These are phyloP conservation scores for Asarcornis scutulata DNA, from an alignment of 2,113 vertebrate species.

Conservation along the genomic window DNA sequence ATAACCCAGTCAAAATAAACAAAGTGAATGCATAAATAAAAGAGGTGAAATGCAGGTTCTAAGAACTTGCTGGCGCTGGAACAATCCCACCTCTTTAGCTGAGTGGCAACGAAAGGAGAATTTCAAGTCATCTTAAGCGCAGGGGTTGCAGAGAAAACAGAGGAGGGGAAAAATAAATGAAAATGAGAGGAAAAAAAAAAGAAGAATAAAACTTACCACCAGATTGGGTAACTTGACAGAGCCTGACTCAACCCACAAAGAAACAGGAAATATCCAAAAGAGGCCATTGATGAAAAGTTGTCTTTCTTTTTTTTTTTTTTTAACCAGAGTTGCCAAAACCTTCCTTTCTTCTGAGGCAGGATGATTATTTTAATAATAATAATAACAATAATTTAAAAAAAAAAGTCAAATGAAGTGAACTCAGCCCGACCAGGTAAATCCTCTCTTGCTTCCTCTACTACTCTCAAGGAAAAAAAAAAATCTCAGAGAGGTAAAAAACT, in stretches of 20 bases:
- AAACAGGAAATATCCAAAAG: constrained; percentile 88
- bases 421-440: constrained; percentile 47
- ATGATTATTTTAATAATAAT: constrained; percentile 46
- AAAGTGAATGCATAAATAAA: constrained; percentile 65
- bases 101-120: constrained; percentile 65
- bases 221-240: constrained; percentile 91
- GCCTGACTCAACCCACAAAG: constrained; percentile 84
- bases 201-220: constrained; percentile 86
- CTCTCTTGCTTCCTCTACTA: constrained; percentile 68
- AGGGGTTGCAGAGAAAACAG: constrained; percentile 47
- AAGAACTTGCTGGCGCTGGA: constrained; percentile 67
- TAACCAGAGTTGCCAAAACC: constrained; percentile 37
- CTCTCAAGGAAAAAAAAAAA: constrained; percentile 66
- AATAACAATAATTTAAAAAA: constrained; percentile 24
- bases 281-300: constrained; percentile 83
- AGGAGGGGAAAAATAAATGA: constrained; percentile 31
- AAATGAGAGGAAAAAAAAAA: constrained; percentile 17
- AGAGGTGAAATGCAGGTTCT: constrained; percentile 61
- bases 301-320: constrained; percentile 31
- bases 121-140: constrained; percentile 50
- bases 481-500: constrained; percentile 60
- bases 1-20: constrained; percentile 72
- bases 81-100: constrained; percentile 67
- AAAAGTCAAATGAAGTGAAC: constrained; percentile 36
- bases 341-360: constrained; percentile 46